Base-by-base conservation (phyloP, 2,888 invertebrate species). In the Eucriotettix oculatus region DNA sequence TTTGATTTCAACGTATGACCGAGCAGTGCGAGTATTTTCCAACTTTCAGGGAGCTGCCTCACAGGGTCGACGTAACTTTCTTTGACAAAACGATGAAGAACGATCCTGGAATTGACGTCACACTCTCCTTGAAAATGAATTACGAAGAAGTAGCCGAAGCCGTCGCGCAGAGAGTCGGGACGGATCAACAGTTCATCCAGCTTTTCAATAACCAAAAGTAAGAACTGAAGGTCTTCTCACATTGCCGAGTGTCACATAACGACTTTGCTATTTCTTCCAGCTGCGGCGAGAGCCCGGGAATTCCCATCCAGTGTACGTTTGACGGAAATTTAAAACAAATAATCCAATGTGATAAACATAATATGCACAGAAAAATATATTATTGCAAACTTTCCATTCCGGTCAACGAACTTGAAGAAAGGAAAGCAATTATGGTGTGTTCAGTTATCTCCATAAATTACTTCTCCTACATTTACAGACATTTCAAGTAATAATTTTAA, bases 131-230 rank as follows among this genome's bases (percentile, higher is more conserved):
- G 75, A 85, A 90, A 71, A 94, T 92, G 85, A 90, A 88, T 58
- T 97, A 96, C 71, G 93, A 94, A 74, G 92, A 95, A 75, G 86
- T 97, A 82, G 92, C 95, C 60, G 82, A 87, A 66, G 90, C 92
- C 59, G 95, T 97, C 48, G 94, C 93, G 10, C 88, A 90, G 71
- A 82, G 93, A 69, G 84, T 97, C 63, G 90, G 89, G 66, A 91
- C 91, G 48, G 94, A 96, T 76, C 94, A 96, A 2, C 90, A 91
- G 75, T 82, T 92, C 74, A 82, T 97, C 72, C 97, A 97, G 76
- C 96, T 97, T 79, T 96, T 95, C 75, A 95, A 90, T 79, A 89
- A 90, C 80, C 92, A 92, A 78, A 92, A 87, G 90, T 92, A 77
- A 76, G 80, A 76, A 29, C 59, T 29, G 29, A 29, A 29, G 29